Conservation (phyloP, 2,888 invertebrate species). For the Phengaris arion region DNA sequence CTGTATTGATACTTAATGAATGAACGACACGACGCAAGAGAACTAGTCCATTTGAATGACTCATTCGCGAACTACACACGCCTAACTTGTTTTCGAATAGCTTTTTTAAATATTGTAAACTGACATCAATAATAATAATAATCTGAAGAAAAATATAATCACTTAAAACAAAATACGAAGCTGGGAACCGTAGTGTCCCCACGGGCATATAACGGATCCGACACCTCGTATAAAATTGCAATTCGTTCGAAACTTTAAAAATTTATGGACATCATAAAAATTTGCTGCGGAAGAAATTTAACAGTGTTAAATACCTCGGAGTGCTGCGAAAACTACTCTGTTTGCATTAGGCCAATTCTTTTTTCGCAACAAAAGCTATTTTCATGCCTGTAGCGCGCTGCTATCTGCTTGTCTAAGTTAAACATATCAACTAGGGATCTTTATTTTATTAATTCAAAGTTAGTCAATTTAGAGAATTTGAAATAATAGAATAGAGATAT, state of each 20-base stretch:
- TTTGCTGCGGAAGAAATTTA: background rate
- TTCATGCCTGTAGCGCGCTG: no score
- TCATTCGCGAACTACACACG: no score
- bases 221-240: background rate
- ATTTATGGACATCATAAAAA: slow-evolving; percentile 15
- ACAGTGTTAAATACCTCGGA: slow-evolving; percentile 6
- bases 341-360: background rate
- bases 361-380: background rate
- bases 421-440: slow-evolving; percentile 71
- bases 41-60: no score
- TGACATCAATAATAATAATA: background rate
- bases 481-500: no score
- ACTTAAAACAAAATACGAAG: background rate
- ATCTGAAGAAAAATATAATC: background rate
- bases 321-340: background rate
- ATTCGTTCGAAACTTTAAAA: background rate
- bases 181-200: background rate
- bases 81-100: background rate
- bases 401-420: slow-evolving; percentile 14
- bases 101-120: background rate
- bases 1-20: no score
- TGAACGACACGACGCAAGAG: no score
- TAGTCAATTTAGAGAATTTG: no score
- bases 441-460: slow-evolving; percentile 43
- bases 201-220: background rate